phyloP scores from a whole-genome alignment of 2,888 invertebrate genomes.

The Chirona hameri region DNA sequence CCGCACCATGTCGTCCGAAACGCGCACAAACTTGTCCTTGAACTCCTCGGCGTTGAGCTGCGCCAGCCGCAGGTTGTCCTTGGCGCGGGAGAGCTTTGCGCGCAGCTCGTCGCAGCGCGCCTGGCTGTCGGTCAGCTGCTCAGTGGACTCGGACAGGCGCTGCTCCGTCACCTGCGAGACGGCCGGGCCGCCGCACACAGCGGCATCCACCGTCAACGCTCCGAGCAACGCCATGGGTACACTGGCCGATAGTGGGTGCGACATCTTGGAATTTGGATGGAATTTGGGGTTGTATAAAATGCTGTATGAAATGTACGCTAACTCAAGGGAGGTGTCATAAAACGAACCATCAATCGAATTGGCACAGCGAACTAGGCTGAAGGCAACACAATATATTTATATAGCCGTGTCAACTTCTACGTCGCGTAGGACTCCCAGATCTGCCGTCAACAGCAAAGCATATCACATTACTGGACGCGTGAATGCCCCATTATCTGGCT shows the following conservation, averaged over 20 bases:
- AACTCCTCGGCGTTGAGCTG: slow-evolving; percentile 30
- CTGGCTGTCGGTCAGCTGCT: slow-evolving; percentile 24
- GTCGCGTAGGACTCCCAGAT: too few relatives aligned
- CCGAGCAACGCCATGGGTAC: too few relatives aligned
- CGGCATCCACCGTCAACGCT: slow-evolving; percentile 33
- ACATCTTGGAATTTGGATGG: too few relatives aligned
- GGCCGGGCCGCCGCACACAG: slow-evolving; percentile 30
- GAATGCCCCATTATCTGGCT: too few relatives aligned
- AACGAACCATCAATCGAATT: slow-evolving; percentile 41
- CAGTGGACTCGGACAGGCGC: slow-evolving; percentile 29
- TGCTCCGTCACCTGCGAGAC: slow-evolving; percentile 35
- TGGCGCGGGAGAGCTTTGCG: slow-evolving; percentile 14
- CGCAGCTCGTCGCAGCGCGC: slow-evolving; percentile 28
- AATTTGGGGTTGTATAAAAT: too few relatives aligned
- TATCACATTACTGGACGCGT: too few relatives aligned
- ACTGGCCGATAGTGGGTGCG: too few relatives aligned
- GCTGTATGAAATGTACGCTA: slow-evolving; percentile 32
- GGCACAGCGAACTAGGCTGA: neutral
- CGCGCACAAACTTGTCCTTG: slow-evolving; percentile 30
- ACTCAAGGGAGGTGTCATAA: too few relatives aligned
- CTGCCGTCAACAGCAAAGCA: too few relatives aligned
- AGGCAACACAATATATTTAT: neutral
- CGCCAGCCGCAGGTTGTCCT: slow-evolving; percentile 31
- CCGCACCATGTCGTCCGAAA: slow-evolving; percentile 29
- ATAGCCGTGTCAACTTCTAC: too few relatives aligned